These are phyloP conservation scores for Hystrix brachyura DNA, from an alignment of 2,113 vertebrate species.

Conservation along the genomic window DNA sequence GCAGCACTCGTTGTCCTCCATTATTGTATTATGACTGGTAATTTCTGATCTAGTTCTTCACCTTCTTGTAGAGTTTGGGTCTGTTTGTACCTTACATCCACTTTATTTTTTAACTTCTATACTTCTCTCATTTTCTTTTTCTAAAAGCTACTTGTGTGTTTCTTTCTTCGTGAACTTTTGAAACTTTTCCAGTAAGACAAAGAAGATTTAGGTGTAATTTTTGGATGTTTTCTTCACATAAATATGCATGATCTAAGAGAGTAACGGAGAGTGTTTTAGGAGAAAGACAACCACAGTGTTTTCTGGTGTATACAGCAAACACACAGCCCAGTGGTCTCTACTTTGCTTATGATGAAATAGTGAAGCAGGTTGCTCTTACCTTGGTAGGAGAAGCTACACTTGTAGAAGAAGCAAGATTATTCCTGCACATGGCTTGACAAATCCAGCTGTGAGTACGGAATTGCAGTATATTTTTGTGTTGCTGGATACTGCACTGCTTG, in stretches of 20 bases:
- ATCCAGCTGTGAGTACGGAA: background rate
- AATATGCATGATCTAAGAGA: background rate
- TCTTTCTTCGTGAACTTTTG: background rate
- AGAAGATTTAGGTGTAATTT: background rate
- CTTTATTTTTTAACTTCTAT: background rate
- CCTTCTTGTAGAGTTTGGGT: background rate
- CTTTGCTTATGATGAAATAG: background rate
- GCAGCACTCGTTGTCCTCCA: accelerated
- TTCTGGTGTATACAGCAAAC: accelerated
- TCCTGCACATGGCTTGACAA: background rate
- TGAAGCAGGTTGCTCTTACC: background rate
- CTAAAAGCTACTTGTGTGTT: background rate
- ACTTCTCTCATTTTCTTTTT: background rate
- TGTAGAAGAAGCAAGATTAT: background rate
- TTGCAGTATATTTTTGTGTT: background rate
- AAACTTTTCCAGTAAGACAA: background rate
- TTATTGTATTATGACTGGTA: too few relatives aligned
- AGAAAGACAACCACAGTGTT: background rate
- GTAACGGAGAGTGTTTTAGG: background rate
- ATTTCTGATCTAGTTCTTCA: background rate
- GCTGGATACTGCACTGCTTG: background rate
- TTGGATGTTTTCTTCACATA: background rate
- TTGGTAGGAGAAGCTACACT: accelerated
- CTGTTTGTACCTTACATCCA: background rate
- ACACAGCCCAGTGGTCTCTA: background rate